A percentile compares a stretch with the other conserved stretches of the same genome.
phyloP scores from a whole-genome alignment of 2,113 vertebrate genomes.

The Gadus chalcogrammus region DNA sequence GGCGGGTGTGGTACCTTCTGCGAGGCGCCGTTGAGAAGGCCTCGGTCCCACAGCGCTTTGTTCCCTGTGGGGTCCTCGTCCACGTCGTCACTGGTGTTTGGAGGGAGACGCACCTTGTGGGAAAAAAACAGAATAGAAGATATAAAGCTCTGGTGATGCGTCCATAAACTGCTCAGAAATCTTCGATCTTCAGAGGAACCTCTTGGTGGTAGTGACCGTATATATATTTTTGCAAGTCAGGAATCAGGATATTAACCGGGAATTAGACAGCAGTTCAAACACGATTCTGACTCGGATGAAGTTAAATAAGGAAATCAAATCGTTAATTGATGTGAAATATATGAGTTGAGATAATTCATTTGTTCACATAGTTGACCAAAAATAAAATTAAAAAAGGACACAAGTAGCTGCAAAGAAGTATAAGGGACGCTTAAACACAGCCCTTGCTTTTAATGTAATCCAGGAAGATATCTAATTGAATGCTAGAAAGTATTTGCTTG shows the following conservation, averaged over 20 bases:
- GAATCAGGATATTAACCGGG: too few relatives aligned
- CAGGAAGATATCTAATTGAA: background rate
- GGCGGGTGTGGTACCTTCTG: slow-evolving; percentile 82
- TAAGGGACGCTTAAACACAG: background rate
- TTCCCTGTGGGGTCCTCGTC: slow-evolving; percentile 98
- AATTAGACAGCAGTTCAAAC: too few relatives aligned
- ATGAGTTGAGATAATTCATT: background rate
- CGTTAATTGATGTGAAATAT: background rate
- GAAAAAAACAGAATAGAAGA: background rate
- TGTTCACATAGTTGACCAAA: background rate
- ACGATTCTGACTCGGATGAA: background rate
- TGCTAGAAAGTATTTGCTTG: background rate
- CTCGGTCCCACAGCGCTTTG: slow-evolving; percentile 97
- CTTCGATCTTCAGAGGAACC: too few relatives aligned
- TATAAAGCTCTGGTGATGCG: too few relatives aligned
- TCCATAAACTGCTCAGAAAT: too few relatives aligned
- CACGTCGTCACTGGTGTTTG: slow-evolving; percentile 96
- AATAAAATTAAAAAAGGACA: background rate
- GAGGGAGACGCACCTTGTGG: slow-evolving; percentile 87
- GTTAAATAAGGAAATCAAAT: background rate
- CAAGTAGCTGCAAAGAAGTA: background rate
- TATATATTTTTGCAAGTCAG: too few relatives aligned
- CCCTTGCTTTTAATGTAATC: background rate
- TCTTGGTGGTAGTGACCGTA: too few relatives aligned
- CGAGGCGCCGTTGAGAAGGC: slow-evolving; percentile 94